Evolutionary conservation across 2,797 vertebrate species (phyloP), one percentile per base, ranked within the genome.

Genomic region (Philypnodon macrostomus): DNA sequence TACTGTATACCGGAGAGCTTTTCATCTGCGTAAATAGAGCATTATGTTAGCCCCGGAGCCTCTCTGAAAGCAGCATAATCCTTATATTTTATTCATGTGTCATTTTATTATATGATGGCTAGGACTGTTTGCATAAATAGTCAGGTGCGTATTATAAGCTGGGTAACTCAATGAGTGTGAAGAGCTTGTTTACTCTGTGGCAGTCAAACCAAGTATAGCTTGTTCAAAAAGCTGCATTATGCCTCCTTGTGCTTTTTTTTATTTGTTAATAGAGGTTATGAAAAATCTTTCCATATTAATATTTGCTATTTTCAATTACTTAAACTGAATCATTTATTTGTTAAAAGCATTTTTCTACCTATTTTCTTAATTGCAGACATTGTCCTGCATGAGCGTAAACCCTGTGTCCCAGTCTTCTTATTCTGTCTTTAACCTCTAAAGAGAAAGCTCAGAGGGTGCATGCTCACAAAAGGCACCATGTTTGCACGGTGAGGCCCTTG

Each of bases 391-490:
- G 51, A n/a, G 59, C 73, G 64, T 58, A 55, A 67, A 67, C 50
- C 49, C 75, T 58, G 65, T 47, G 69, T 75, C 70, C 70, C 58
- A 67, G 58, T 68, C 71, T 73, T 56, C 76, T 74, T 71, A 53
- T 72, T 67, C 60, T 69, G 52, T 63, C 73, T 63, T 73, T 62
- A 63, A 57, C 70, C 73, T 74, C 64, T 47, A 47, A 12, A 35
- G 45, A 47, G 13, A 26, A 75, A 68, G 53, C 75, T 63, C 8
- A 6, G 67, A 76, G 61, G 68, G 76, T 79, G 80, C 74, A 49
- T 72, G 70, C 77, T 84, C 72, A 90, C 88, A 89, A 90, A 89
- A 86, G 87, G 79, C 80, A 77, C 87, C 75, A 78, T 89, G 84
- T 90, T 89, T 89, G 87, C 79, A 77, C 62, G 79, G 80, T 65